These are phyloP conservation scores for Molossus molossus DNA, from an alignment of 2,797 vertebrate genomes.

Conservation along the genomic window DNA sequence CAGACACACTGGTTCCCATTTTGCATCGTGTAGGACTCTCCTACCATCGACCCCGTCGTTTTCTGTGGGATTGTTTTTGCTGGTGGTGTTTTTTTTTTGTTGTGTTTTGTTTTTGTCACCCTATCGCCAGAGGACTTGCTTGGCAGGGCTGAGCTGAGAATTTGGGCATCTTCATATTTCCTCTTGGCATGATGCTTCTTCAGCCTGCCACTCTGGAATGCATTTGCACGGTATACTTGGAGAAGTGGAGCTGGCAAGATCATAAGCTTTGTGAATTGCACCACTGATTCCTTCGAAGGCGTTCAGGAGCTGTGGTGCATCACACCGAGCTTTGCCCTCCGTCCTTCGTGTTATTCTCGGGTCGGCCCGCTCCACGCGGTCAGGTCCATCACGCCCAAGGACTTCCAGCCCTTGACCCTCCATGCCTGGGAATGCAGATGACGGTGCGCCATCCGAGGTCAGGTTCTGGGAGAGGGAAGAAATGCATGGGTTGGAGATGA, in stretches of 20 bases:
- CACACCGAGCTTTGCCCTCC: not conserved
- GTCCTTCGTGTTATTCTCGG: too few species aligned
- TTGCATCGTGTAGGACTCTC: not conserved
- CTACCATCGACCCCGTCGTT: not conserved
- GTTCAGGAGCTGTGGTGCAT: not conserved
- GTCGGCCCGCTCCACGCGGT: not conserved
- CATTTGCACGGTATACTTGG: conserved; percentile 71
- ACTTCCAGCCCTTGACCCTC: not conserved
- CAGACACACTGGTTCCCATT: not conserved
- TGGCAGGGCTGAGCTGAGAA: conserved; percentile 47
- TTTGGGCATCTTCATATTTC: conserved; percentile 80
- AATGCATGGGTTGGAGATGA: not conserved
- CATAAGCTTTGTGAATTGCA: conserved; percentile 81
- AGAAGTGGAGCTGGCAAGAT: conserved; percentile 80
- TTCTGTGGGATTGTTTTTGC: not conserved
- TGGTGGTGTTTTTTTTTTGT: too few species aligned
- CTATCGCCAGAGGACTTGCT: conserved; percentile 59
- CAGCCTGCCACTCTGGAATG: conserved; percentile 70
- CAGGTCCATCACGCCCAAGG: not conserved
- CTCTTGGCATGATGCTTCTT: conserved; percentile 72
- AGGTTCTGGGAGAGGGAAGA: not conserved
- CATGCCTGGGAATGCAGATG: not conserved
- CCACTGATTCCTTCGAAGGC: not conserved
- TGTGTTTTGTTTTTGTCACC: conserved; percentile 35
- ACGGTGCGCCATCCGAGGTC: not conserved